Evolutionary conservation across 2,797 vertebrate genomes (phyloP), one percentile per base, ranked within the genome.

Genomic region (Sparus aurata): DNA sequence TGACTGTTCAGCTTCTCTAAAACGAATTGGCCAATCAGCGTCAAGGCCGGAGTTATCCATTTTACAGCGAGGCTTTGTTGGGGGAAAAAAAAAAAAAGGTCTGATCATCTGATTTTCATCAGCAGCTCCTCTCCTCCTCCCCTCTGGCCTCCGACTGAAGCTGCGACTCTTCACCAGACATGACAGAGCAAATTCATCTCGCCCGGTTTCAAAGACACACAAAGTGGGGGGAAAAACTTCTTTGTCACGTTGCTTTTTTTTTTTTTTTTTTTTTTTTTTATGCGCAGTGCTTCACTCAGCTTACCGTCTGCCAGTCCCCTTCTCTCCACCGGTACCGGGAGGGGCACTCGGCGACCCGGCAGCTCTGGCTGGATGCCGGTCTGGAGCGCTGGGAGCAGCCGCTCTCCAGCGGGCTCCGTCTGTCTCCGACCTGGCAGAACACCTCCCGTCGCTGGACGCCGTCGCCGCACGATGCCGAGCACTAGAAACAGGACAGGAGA

Each of bases 291-390:
- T 16, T 16, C 4, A 12, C 15, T 13, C 30, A 2, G 75, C 96
- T 97, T 92, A 98, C 98, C 89, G 93, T 83, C 92, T 96, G 95
- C 97, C 97, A 98, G 49, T 94, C 94, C 75, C 94, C 96, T 13
- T 96, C 93, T n/a, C 91, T 96, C 98, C 98, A 99, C 76, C 78
- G 92, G 87, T 95, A 96, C 47, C 84, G 85, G 15, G 90, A 79
- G 50, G 95, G 93, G 76, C 97, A 98, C 20, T 91, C 93, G 0
- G 93, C 85, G 46, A 88, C 91, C 45, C 93, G 95, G 85, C 98
- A 98, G 91, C 90, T 92, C 73, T 95, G 96, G 83, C 95, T 96
- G 0, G 94, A 90, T 1, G 93, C 30, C 0, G 97, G 97, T 68
- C 94, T 94, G 84, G 88, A 61, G 53, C 86, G 90, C 0, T 75